These are phyloP conservation scores for Lasioglossum leucozonium DNA, from an alignment of 2,888 invertebrate species.

Conservation along the genomic window DNA sequence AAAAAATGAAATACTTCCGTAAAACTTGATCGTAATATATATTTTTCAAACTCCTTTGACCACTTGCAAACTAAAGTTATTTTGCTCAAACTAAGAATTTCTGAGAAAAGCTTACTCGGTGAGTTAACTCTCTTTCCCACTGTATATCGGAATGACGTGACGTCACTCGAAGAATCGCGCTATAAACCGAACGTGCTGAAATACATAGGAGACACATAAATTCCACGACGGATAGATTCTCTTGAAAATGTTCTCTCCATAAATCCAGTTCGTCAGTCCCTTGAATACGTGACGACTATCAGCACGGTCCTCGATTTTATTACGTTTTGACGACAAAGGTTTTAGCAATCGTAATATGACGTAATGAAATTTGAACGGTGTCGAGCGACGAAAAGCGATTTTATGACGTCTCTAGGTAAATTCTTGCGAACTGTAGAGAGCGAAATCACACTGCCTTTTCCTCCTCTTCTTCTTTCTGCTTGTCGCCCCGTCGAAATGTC, in stretches of 20 bases:
- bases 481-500: slow-evolving; percentile 23
- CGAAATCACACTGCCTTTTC: slow-evolving; percentile 30
- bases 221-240: background rate
- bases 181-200: background rate
- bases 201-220: background rate
- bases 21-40: background rate
- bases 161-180: background rate
- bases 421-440: slow-evolving; percentile 40
- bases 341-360: slow-evolving; percentile 56
- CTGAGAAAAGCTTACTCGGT: background rate
- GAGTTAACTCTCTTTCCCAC: background rate
- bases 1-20: no score
- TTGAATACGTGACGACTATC: slow-evolving; percentile 46
- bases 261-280: slow-evolving; percentile 36
- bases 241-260: slow-evolving; percentile 24
- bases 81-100: background rate
- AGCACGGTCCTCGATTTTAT: slow-evolving; percentile 50
- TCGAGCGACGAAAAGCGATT: slow-evolving; percentile 47
- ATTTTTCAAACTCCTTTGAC: no score
- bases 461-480: background rate
- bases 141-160: background rate
- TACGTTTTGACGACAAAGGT: slow-evolving; percentile 42
- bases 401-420: slow-evolving; percentile 37
- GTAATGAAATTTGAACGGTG: slow-evolving; percentile 63
- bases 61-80: background rate